These are phyloP conservation scores for Volucella inanis DNA, from an alignment of 2,888 invertebrate genomes.

Conservation along the genomic window DNA sequence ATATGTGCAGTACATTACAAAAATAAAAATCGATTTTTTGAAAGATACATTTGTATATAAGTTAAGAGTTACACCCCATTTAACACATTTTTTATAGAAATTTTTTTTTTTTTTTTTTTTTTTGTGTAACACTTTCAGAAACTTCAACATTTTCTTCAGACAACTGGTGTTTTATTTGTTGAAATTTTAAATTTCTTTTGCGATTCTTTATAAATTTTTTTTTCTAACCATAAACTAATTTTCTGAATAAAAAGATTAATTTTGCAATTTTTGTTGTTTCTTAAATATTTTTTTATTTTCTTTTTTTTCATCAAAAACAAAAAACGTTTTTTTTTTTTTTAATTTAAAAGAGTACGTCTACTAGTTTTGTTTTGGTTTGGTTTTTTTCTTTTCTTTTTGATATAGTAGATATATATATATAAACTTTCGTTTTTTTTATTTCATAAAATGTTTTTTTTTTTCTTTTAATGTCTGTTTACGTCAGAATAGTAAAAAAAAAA, in stretches of 20 bases:
- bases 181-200: conserved; percentile 18
- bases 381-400: conserved; percentile 48
- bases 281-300: conserved; percentile 32
- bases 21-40: too few species aligned
- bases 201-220: background rate
- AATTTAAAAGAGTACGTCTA: conserved; percentile 56
- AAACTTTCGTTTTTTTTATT: conserved; percentile 64
- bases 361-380: conserved; percentile 34
- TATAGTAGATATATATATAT: conserved; percentile 70
- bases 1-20: too few species aligned
- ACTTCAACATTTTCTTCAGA: conserved; percentile 19
- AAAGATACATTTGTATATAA: conserved; percentile 4
- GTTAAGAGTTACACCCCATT: conserved; percentile 25
- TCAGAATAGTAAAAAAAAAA: conserved; percentile 57
- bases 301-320: conserved; percentile 22
- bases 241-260: conserved; percentile 25
- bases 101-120: conserved; percentile 36
- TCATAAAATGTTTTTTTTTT: conserved; percentile 51
- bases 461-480: conserved; percentile 26
- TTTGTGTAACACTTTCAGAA: conserved; percentile 30
- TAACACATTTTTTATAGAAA: conserved; percentile 31
- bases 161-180: background rate
- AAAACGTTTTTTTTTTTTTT: conserved; percentile 39
- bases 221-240: conserved; percentile 42
- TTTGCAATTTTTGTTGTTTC: conserved; percentile 28